Evolutionary conservation across 2,888 invertebrate species (phyloP).

Genomic region (Drosophila robusta): DNA sequence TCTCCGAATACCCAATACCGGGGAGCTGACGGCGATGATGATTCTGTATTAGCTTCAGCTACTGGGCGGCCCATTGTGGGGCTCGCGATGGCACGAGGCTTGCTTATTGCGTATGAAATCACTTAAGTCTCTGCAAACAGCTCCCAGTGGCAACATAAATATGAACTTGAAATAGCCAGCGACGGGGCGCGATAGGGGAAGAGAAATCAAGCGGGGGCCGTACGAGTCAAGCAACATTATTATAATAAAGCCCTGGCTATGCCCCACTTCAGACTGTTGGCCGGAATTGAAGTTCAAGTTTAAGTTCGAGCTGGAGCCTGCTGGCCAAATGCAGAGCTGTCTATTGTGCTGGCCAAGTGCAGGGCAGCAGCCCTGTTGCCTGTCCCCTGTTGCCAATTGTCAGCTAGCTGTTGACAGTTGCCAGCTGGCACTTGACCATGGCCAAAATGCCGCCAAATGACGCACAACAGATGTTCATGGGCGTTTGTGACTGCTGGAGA

Average conservation of each 20-base stretch:
- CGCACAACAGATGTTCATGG: constrained; percentile 7
- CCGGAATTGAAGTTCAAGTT: constrained; percentile 12
- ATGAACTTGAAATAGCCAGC: constrained; percentile 54
- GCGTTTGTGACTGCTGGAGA: not conserved
- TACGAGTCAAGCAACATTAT: constrained; percentile 20
- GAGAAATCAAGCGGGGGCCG: constrained; percentile 6
- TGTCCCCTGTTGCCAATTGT: constrained; percentile 8
- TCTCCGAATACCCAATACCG: constrained; percentile 9
- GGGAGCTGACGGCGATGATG: constrained; percentile 17
- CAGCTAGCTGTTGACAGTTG: constrained; percentile 6
- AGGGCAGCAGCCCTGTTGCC: constrained; percentile 22
- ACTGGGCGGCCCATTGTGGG: constrained; percentile 12
- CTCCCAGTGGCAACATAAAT: constrained; percentile 76
- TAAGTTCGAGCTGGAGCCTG: constrained; percentile 2
- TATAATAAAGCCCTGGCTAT: constrained; percentile 6
- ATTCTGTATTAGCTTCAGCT: constrained; percentile 15
- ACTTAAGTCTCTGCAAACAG: constrained; percentile 75
- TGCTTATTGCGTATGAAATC: constrained; percentile 67
- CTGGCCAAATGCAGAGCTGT: not conserved
- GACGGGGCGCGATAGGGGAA: not conserved
- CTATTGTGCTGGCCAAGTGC: constrained; percentile 18
- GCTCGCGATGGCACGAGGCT: constrained; percentile 38
- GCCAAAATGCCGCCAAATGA: constrained; percentile 6
- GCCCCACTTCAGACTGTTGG: constrained; percentile 2
- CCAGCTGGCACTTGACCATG: constrained; percentile 8